These are phyloP conservation scores for Siniperca undulata DNA, from an alignment of 2,797 vertebrate species.

Conservation along the genomic window DNA sequence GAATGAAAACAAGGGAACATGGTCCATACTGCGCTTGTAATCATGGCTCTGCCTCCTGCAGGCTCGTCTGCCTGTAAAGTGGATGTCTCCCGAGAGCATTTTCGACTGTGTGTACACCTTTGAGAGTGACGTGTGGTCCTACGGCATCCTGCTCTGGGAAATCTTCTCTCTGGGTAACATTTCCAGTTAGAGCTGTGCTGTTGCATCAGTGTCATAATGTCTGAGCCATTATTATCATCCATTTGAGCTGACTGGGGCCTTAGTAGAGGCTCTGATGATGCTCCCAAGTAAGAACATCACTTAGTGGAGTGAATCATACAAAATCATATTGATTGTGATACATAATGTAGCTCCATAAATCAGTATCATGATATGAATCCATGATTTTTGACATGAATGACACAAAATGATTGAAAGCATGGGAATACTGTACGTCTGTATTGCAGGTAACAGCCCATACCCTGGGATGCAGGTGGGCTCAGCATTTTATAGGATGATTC, in stretches of 20 bases:
- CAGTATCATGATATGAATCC: not conserved
- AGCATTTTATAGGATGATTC: constrained; percentile 96
- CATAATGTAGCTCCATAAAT: constrained; percentile 3
- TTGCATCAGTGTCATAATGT: constrained; percentile 35
- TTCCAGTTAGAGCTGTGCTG: constrained; percentile 43
- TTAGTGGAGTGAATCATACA: constrained; percentile 28
- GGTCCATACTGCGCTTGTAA: not conserved
- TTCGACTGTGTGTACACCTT: constrained; percentile 97
- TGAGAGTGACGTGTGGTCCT: constrained; percentile 98
- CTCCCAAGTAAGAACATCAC: constrained; percentile 40
- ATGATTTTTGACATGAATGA: not conserved
- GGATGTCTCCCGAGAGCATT: constrained; percentile 99
- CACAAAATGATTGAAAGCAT: not conserved
- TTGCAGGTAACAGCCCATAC: constrained; percentile 94
- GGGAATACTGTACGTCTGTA: constrained; percentile 37
- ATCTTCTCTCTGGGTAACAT: constrained; percentile 95
- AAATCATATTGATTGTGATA: constrained; percentile 31
- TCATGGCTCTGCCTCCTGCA: constrained; percentile 62
- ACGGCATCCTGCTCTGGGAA: constrained; percentile 97
- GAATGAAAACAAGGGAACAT: not conserved
- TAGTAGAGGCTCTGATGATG: constrained; percentile 27
- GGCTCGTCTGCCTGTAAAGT: constrained; percentile 97
- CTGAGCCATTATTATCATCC: constrained; percentile 25
- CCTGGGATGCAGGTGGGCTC: constrained; percentile 96
- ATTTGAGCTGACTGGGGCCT: constrained; percentile 23